Conservation (phyloP, 2,113 vertebrate species). For the Eulacestoma nigropectus region DNA sequence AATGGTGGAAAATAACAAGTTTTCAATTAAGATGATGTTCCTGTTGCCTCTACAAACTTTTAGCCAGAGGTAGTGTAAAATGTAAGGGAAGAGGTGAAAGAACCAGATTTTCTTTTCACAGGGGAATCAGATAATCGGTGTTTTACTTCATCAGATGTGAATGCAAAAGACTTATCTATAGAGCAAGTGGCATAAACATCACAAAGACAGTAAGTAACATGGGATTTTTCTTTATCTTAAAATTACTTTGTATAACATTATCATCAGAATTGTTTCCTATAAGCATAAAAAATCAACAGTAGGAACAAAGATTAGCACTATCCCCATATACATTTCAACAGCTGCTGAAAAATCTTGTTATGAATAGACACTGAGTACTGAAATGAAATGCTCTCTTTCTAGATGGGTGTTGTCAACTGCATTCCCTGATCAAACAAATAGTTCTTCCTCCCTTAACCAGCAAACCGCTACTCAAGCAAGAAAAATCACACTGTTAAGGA, state of each 20-base stretch:
- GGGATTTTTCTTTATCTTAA: neutral
- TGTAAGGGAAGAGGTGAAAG: neutral
- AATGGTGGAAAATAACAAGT: neutral
- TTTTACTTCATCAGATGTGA: neutral
- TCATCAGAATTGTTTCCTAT: neutral
- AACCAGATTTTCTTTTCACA: neutral
- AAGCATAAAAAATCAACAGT: neutral
- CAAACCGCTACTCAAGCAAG: neutral
- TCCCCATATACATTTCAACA: neutral
- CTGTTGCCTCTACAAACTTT: neutral
- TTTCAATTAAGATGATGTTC: neutral
- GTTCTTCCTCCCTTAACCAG: neutral
- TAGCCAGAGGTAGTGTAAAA: neutral
- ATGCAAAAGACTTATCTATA: neutral
- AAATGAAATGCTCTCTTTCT: neutral
- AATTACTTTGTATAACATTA: neutral
- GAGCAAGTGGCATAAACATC: neutral
- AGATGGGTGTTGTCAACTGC: neutral
- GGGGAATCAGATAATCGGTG: neutral
- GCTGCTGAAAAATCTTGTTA: neutral
- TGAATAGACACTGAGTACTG: neutral
- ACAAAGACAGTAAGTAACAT: neutral
- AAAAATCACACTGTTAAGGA: neutral
- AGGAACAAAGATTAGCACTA: neutral
- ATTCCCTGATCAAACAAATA: neutral